phyloP scores from a whole-genome alignment of 2,113 vertebrate genomes.

The Melanerpes formicivorus region DNA sequence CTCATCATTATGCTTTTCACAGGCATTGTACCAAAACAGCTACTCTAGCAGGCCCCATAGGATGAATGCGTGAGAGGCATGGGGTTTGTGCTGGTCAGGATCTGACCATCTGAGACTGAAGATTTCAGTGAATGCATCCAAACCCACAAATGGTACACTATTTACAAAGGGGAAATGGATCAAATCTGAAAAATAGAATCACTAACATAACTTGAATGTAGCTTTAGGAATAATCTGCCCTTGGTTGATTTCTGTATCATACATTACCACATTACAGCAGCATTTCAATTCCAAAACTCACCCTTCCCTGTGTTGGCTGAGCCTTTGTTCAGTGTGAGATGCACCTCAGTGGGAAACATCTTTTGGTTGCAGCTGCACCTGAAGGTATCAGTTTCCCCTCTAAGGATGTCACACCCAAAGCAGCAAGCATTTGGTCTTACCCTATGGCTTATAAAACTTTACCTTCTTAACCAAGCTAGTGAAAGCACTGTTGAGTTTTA shows the following conservation, averaged over 20 bases:
- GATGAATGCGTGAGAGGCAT: accelerated
- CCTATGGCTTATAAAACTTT: background rate
- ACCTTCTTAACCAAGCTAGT: background rate
- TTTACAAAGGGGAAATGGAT: background rate
- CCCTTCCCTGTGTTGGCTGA: background rate
- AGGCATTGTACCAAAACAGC: background rate
- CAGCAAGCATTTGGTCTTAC: background rate
- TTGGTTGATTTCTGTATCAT: background rate
- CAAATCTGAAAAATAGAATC: background rate
- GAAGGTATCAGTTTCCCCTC: background rate
- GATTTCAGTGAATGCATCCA: background rate
- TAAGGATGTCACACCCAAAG: background rate
- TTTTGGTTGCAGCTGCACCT: background rate
- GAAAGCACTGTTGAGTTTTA: background rate
- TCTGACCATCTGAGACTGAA: background rate
- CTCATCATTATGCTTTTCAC: background rate
- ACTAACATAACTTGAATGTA: background rate
- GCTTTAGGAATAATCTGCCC: background rate
- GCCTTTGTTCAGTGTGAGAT: background rate
- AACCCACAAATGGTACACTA: background rate
- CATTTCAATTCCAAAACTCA: background rate
- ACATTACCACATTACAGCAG: background rate
- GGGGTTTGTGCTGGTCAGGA: background rate
- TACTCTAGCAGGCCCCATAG: background rate
- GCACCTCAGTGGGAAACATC: background rate